Percentiles rank a stretch among this genome's conserved stretches.
phyloP scores from a whole-genome alignment of 2,113 vertebrate species.

The Axis porcinus region DNA sequence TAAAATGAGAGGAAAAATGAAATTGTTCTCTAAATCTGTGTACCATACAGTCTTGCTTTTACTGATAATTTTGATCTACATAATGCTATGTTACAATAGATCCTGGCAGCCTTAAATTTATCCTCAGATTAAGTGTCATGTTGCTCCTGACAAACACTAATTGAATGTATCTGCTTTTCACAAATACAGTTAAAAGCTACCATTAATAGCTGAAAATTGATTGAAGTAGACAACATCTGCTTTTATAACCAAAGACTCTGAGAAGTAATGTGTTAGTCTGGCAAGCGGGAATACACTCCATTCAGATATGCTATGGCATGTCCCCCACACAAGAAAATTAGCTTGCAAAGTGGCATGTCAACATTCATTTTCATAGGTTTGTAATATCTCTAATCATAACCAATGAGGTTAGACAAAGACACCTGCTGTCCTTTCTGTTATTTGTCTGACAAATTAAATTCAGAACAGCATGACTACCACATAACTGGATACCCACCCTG shows the following conservation, averaged over 20 bases:
- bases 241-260: slow-evolving; percentile 13
- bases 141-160: slow-evolving; percentile 47
- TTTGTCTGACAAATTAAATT: slow-evolving; percentile 55
- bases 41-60: not conserved
- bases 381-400: slow-evolving; percentile 56
- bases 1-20: not conserved
- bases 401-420: slow-evolving; percentile 55
- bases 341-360: slow-evolving; percentile 39
- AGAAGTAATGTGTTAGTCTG: slow-evolving; percentile 26
- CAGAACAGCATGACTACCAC: slow-evolving; percentile 32
- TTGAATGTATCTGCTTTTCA: slow-evolving; percentile 51
- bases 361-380: slow-evolving; percentile 60
- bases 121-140: slow-evolving; percentile 40
- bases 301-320: slow-evolving; percentile 13
- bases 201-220: slow-evolving; percentile 60
- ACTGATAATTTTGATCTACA: not conserved
- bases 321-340: slow-evolving; percentile 31
- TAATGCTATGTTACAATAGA: not conserved
- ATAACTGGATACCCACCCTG: not conserved
- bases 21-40: not conserved
- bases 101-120: slow-evolving; percentile 7
- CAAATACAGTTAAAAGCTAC: slow-evolving; percentile 44
- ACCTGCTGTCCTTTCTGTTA: slow-evolving; percentile 67
- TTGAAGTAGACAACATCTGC: slow-evolving; percentile 58
- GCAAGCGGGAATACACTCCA: slow-evolving; percentile 40